phyloP scores from a whole-genome alignment of 2,888 invertebrate species.

The Melipona bicolor region DNA sequence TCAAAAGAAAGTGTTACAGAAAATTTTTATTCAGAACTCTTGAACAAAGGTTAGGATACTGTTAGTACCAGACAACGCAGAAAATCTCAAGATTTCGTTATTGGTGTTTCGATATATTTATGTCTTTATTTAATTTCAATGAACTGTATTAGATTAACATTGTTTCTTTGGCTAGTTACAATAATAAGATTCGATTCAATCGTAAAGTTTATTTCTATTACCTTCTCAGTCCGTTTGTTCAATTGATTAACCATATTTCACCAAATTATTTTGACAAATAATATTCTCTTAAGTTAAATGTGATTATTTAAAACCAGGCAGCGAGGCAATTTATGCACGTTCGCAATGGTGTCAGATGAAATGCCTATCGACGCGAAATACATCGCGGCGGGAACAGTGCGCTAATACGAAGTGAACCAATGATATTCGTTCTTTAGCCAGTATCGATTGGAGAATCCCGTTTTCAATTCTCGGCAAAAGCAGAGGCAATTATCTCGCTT shows the following conservation, averaged over 20 bases:
- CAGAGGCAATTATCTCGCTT: slow-evolving; percentile 57
- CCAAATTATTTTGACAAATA: background rate
- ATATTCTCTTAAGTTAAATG: background rate
- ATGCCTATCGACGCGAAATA: slow-evolving; percentile 20
- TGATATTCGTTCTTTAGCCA: slow-evolving; percentile 60
- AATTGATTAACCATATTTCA: background rate
- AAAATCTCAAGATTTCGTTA: slow-evolving; percentile 3
- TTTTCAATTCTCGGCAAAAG: slow-evolving; percentile 70
- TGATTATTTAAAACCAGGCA: background rate
- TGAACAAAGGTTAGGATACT: slow-evolving; percentile 38
- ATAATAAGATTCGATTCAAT: background rate
- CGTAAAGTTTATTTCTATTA: background rate
- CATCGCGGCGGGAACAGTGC: slow-evolving; percentile 49
- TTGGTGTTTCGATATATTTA: background rate
- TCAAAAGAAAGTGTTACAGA: background rate
- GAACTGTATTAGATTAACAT: background rate
- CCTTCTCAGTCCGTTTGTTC: background rate
- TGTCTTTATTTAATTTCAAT: background rate
- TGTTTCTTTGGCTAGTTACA: background rate
- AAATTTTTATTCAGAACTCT: background rate
- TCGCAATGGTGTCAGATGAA: background rate
- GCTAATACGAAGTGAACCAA: slow-evolving; percentile 62
- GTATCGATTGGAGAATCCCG: slow-evolving; percentile 68
- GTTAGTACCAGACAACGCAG: background rate
- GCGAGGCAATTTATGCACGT: slow-evolving; percentile 4